These are phyloP conservation scores for Xylota segnis DNA, from an alignment of 2,888 invertebrate species.

Conservation along the genomic window DNA sequence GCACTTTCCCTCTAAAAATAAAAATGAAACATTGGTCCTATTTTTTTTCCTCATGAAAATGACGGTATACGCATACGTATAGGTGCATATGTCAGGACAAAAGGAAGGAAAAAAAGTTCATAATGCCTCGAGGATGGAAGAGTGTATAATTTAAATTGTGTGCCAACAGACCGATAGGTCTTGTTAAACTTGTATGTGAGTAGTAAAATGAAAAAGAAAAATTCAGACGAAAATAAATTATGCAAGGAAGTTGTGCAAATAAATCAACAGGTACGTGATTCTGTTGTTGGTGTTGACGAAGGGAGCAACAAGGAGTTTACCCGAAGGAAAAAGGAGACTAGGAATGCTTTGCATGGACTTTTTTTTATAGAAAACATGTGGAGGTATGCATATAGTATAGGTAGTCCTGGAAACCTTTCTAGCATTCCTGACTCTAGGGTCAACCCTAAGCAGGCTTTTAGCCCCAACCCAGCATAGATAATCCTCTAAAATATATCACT, in stretches of 20 bases:
- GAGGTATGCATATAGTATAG: too few relatives aligned
- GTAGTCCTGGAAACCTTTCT: too few relatives aligned
- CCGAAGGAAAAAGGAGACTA: too few relatives aligned
- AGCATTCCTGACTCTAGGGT: too few relatives aligned
- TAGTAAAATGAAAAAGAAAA: background rate
- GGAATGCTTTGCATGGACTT: too few relatives aligned
- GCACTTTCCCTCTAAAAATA: background rate
- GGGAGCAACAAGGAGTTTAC: too few relatives aligned
- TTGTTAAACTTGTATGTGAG: slow-evolving; percentile 2
- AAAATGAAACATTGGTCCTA: background rate
- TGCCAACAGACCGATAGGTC: background rate
- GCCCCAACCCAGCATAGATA: background rate
- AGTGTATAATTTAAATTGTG: slow-evolving; percentile 7
- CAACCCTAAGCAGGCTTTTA: background rate
- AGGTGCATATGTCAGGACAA: background rate
- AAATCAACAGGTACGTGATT: background rate
- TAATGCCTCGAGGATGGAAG: background rate
- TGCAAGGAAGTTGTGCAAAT: background rate
- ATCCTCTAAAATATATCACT: background rate
- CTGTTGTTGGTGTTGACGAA: background rate
- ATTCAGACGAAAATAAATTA: background rate
- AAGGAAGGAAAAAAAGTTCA: background rate
- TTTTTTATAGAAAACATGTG: too few relatives aligned
- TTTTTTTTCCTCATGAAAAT: background rate
- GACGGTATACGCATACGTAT: background rate